Base-by-base conservation (phyloP, 2,888 invertebrate species). In the Yponomeuta evonymella region DNA sequence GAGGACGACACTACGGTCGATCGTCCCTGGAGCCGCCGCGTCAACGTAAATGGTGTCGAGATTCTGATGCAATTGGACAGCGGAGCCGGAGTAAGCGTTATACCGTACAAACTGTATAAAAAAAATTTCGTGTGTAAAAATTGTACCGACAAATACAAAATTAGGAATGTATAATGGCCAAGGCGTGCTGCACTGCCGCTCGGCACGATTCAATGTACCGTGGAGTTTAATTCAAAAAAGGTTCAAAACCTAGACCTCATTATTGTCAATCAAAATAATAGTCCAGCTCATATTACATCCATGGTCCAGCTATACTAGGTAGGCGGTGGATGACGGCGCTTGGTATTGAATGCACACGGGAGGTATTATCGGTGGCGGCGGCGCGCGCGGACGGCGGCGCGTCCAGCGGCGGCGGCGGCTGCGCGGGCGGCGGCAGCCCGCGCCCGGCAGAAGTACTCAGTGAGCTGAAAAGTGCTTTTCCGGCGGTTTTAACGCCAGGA, bases 1-100 rank as follows among this genome's bases (percentile, higher is more conserved):
- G 36, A 36, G 36, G 36, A 36, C 36, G 48, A 30, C 9, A 36
- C 70, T 12, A 62, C 23, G 48, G 30, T 36, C n/a, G 69, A 71
- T 15, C 48, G 64, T 2, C 71, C 71, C 10, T 71, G 71, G 71
- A 68, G 48, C 48, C 68, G 71, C 68, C 33, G 68, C 9, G 62
- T 71, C 12, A 62, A 15, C 12, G 63, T 71, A n/a, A 67, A 71
- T 48, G 71, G 66, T 33, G 43, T 43, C 30, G 36, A 67, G 36
- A 63, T 71, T 67, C n/a, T 64, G 6, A 70, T 70, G 70, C 67
- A 72, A 48, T 51, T 71, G 29, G 73, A 73, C n/a, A 73, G 71
- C 23, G 73, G 72, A 48, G 70, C 73, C 8, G 66, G 71, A 8
- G 29, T 65, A 11, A 71, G 71, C 29, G 43, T 70, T 2, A 71